Conservation (phyloP, 2,113 vertebrate genomes). For the Myiopsitta monachus region DNA sequence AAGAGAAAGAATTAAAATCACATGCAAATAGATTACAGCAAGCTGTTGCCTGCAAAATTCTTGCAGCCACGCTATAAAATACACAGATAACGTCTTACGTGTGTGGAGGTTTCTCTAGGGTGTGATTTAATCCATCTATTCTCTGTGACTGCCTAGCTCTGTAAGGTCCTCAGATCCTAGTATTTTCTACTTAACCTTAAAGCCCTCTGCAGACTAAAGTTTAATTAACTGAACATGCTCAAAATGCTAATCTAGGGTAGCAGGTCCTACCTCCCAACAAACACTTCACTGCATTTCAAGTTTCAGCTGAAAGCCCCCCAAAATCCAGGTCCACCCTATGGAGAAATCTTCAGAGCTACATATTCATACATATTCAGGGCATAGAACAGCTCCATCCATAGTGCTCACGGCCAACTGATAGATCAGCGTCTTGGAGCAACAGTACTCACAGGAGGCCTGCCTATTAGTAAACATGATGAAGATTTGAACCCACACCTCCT, state of each 20-base stretch:
- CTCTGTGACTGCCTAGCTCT: not conserved
- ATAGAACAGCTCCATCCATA: accelerated
- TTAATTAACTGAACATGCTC: not conserved
- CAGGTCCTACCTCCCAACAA: not conserved
- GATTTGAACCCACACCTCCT: not conserved
- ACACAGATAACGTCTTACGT: not conserved
- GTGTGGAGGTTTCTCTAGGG: not conserved
- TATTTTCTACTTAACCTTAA: not conserved
- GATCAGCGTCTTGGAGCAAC: accelerated
- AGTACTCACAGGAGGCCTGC: not conserved
- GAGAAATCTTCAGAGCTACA: not conserved
- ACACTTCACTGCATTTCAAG: not conserved
- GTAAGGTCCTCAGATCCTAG: not conserved
- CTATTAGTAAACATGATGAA: not conserved
- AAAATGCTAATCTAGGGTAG: not conserved
- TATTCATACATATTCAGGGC: not conserved
- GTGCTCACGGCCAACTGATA: not conserved
- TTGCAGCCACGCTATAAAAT: not conserved
- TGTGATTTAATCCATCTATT: not conserved
- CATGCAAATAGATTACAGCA: not conserved
- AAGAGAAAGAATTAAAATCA: not conserved
- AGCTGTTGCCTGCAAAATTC: not conserved
- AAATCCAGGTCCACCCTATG: not conserved
- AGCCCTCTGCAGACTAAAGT: not conserved
- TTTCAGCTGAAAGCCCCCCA: not conserved